A percentile compares a stretch with the other conserved stretches of the same genome.
These are phyloP conservation scores for Borostomias antarcticus DNA, from an alignment of 2,797 vertebrate species.

Conservation along the genomic window DNA sequence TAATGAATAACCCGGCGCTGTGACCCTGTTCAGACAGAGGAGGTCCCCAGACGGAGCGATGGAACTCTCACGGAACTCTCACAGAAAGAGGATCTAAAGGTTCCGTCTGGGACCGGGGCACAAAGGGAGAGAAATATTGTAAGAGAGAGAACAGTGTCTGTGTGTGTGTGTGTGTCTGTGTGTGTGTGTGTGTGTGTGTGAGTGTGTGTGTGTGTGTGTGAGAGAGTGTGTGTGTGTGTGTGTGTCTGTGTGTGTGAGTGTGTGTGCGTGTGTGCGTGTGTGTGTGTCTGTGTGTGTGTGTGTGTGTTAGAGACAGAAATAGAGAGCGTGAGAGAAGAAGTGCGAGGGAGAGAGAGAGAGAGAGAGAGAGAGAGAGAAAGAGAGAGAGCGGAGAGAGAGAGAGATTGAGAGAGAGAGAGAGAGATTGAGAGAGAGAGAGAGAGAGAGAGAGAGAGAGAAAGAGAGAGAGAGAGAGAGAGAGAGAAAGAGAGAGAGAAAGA, in stretches of 20 bases:
- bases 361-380: neutral
- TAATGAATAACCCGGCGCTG: slow-evolving; percentile 66
- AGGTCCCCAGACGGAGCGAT: slow-evolving; percentile 29
- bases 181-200: too few species aligned
- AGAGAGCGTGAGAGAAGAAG: neutral
- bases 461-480: neutral
- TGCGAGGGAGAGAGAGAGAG: neutral
- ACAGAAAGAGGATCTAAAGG: slow-evolving; percentile 49
- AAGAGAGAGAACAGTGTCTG: slow-evolving; percentile 31
- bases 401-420: too few species aligned
- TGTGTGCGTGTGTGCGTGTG: too few species aligned
- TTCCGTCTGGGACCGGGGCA: slow-evolving; percentile 17
- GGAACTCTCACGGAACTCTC: slow-evolving; percentile 25
- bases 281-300: too few species aligned
- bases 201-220: too few species aligned
- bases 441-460: slow-evolving; percentile 12
- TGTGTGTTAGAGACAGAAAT: too few species aligned
- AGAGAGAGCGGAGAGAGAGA: too few species aligned
- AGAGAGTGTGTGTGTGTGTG: neutral
- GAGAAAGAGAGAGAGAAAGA: slow-evolving; percentile 33
- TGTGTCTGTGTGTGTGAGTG: too few species aligned
- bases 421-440: neutral
- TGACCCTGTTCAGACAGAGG: slow-evolving; percentile 55
- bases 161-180: too few species aligned
- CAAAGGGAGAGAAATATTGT: neutral